These are phyloP conservation scores for Venusia cambrica DNA, from an alignment of 2,888 invertebrate species.

Conservation along the genomic window DNA sequence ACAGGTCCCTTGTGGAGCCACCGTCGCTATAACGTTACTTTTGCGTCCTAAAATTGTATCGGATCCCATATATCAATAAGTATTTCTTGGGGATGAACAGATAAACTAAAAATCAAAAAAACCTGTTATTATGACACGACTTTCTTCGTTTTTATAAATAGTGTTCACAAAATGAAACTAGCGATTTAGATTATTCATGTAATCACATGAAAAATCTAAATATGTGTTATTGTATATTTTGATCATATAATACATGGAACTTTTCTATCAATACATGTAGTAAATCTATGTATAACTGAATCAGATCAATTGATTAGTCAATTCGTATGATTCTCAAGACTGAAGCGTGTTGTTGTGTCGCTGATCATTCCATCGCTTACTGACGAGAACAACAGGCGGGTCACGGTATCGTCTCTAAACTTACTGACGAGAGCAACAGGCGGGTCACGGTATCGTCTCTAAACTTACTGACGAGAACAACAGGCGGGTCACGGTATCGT, in stretches of 20 bases:
- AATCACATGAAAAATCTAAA: too few relatives aligned
- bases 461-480: too few relatives aligned
- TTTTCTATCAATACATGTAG: constrained; percentile 30
- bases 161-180: too few relatives aligned
- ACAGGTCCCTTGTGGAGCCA: constrained; percentile 23
- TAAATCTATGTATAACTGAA: constrained; percentile 31
- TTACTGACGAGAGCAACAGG: too few relatives aligned
- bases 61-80: constrained; percentile 1
- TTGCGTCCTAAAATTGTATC: constrained; percentile 13
- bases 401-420: neutral
- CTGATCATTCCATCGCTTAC: constrained; percentile 14
- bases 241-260: constrained; percentile 21
- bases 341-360: constrained; percentile 60
- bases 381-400: too few relatives aligned
- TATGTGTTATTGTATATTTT: too few relatives aligned
- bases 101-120: too few relatives aligned
- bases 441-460: constrained; percentile 1
- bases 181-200: too few relatives aligned
- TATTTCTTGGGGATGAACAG: too few relatives aligned
- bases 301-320: constrained; percentile 63
- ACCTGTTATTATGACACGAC: too few relatives aligned
- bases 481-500: too few relatives aligned
- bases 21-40: constrained; percentile 10
- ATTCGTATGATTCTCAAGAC: constrained; percentile 73
- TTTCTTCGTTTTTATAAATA: too few relatives aligned